Evolutionary conservation across 1,140 invertebrate genomes (phyloP).

Genomic region (Drosophila ercepeae): DNA sequence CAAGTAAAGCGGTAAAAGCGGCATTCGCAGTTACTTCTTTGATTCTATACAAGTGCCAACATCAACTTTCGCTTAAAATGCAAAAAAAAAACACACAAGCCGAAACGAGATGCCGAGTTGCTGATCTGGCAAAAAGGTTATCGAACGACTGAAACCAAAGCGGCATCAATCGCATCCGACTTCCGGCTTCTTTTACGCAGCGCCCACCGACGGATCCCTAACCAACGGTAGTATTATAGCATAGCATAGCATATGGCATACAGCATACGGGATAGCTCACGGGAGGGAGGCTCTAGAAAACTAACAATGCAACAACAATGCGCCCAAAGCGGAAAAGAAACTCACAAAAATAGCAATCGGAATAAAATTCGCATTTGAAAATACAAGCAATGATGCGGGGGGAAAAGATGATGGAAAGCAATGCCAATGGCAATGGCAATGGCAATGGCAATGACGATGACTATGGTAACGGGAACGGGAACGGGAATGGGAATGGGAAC

Average conservation of each 20-base stretch:
- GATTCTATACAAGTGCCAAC: conserved; percentile 3
- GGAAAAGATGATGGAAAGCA: conserved; percentile 2
- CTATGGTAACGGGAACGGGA: neutral
- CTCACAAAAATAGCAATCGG: conserved; percentile 29
- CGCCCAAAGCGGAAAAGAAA: conserved; percentile 32
- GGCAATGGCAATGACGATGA: conserved; percentile 29
- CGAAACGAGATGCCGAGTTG: neutral
- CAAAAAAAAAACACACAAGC: neutral
- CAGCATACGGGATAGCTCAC: too few species aligned
- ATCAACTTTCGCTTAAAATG: neutral
- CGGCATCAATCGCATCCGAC: too few species aligned
- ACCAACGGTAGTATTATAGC: conserved; percentile 1
- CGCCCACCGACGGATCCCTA: too few species aligned
- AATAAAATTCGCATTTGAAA: conserved; percentile 27
- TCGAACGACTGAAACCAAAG: neutral
- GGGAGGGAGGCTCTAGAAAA: too few species aligned
- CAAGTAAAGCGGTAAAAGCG: too few species aligned
- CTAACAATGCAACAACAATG: conserved; percentile 15
- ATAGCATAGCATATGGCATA: neutral
- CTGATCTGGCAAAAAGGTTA: neutral
- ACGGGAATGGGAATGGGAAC: conserved; percentile 1
- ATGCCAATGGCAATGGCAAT: neutral
- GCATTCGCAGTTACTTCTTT: neutral
- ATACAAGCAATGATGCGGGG: conserved; percentile 6
- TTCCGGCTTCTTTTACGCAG: too few species aligned